Base-by-base conservation (phyloP, 2,797 vertebrate genomes). In the Takifugu ocellatus region DNA sequence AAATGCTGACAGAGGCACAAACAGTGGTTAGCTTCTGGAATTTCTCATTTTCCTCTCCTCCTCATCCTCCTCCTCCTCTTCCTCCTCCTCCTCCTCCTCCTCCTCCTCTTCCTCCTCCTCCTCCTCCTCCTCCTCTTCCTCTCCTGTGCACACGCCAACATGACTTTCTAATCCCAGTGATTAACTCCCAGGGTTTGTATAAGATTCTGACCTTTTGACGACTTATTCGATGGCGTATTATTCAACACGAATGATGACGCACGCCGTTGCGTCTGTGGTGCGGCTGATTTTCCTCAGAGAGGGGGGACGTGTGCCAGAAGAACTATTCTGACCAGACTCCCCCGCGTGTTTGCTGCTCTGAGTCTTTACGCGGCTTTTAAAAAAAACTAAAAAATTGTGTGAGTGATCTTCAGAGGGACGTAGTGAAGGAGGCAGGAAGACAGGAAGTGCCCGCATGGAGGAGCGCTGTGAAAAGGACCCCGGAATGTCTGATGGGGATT, bases 1-100 rank as follows among this genome's bases (percentile, higher is more conserved):
- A 82, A 65, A n/a, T 80, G 86, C 84, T 88, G 89, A 88, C 66
- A 1, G 56, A 1, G 58, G 78, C 77, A 78, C 62, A 80, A 84
- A 71, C 52, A 52, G 42, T 63, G 55, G 43, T 68, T 70, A 66
- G 67, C 69, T 74, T 72, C 63, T 70, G 75, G 68, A 78, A 26
- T 48, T 25, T 31, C 17, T 45, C 46, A 72, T 81, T 68, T 71
- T 33, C 31, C 55, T 61, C 9, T 24, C 58, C 36, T 39, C 39
- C 14, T 6, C 42, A 39, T 25, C 31, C 17, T 42, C 46, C 6
- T 16, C 29, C 31, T 33, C 31, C 56, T 31, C 42, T 47, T 27
- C 29, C 17, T 44, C 46, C 8, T 21, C 57, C 29, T 43, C 36
- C 15, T 5, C 39, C 44, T 25, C 29, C 17, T 39, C 46, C 6